Percentiles rank a stretch among this genome's conserved stretches.
Conservation (phyloP, 1,140 invertebrate species). For the Zaprionus taronus region DNA sequence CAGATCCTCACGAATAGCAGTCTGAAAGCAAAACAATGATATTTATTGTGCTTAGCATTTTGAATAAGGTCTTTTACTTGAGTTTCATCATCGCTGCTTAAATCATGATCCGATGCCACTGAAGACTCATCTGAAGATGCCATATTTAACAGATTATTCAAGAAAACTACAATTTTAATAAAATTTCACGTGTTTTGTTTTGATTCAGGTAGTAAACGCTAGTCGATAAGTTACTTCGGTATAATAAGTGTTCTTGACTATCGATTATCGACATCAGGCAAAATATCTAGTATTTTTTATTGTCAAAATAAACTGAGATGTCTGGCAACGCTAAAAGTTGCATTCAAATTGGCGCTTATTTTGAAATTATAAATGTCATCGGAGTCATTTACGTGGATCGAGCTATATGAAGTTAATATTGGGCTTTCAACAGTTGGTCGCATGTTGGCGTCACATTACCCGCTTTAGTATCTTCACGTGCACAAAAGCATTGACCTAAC, state of each 20-base stretch:
- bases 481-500: constrained; percentile 62
- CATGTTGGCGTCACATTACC: constrained; percentile 27
- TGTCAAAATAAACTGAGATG: not conserved
- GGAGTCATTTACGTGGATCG: not conserved
- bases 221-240: not conserved
- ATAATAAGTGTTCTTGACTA: not conserved
- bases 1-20: constrained; percentile 62
- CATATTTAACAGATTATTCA: constrained; percentile 26
- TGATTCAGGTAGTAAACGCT: constrained; percentile 10
- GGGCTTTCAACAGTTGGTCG: constrained; percentile 39
- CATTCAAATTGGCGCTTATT: not conserved
- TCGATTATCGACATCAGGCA: not conserved
- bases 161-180: not conserved
- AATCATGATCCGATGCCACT: constrained; percentile 42
- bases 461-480: constrained; percentile 14
- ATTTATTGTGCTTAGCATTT: not conserved
- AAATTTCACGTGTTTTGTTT: constrained; percentile 48
- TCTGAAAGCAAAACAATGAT: constrained; percentile 12
- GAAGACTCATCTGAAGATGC: constrained; percentile 46
- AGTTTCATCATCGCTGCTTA: constrained; percentile 51
- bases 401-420: not conserved
- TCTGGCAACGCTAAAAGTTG: constrained; percentile 7
- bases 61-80: constrained; percentile 28
- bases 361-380: not conserved
- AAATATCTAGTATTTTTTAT: not conserved